Evolutionary conservation across 2,888 invertebrate genomes (phyloP).

Genomic region (Acheta domesticus): DNA sequence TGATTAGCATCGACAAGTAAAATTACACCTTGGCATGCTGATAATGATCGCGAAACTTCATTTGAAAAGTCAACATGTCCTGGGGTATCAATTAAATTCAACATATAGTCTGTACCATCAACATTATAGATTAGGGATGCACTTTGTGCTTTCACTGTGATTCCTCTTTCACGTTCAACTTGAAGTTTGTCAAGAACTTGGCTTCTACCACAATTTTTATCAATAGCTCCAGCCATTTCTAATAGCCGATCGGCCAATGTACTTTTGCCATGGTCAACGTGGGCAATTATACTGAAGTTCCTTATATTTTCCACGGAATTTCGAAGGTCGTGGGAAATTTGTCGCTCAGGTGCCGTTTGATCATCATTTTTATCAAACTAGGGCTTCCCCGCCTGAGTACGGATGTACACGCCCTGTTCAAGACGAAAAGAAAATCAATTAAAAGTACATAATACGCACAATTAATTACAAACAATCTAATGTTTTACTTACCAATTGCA

Average conservation of each 20-base stretch:
- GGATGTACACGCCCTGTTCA: too few relatives aligned
- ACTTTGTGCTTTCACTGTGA: slow-evolving; percentile 97
- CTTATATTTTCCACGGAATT: slow-evolving; percentile 58
- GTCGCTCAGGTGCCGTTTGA: too few relatives aligned
- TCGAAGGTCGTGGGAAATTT: slow-evolving; percentile 32
- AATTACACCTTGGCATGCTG: slow-evolving; percentile 92
- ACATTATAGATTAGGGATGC: slow-evolving; percentile 79
- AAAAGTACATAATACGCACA: too few relatives aligned
- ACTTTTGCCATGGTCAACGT: slow-evolving; percentile 98
- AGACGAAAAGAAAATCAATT: too few relatives aligned
- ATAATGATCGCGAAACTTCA: slow-evolving; percentile 84
- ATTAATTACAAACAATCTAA: too few relatives aligned
- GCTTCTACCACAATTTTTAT: slow-evolving; percentile 59
- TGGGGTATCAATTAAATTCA: slow-evolving; percentile 96
- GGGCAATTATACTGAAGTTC: slow-evolving; percentile 98
- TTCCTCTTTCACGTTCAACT: slow-evolving; percentile 94
- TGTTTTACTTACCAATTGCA: too few relatives aligned
- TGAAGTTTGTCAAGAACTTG: slow-evolving; percentile 74
- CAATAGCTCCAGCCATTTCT: slow-evolving; percentile 82
- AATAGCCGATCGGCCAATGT: slow-evolving; percentile 93
- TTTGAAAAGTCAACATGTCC: slow-evolving; percentile 97
- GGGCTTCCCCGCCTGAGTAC: too few relatives aligned
- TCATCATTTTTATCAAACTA: too few relatives aligned
- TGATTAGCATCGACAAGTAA: slow-evolving; percentile 94
- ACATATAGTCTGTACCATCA: slow-evolving; percentile 65